Evolutionary conservation across 2,797 vertebrate species (phyloP).

Genomic region (Pygocentrus nattereri): DNA sequence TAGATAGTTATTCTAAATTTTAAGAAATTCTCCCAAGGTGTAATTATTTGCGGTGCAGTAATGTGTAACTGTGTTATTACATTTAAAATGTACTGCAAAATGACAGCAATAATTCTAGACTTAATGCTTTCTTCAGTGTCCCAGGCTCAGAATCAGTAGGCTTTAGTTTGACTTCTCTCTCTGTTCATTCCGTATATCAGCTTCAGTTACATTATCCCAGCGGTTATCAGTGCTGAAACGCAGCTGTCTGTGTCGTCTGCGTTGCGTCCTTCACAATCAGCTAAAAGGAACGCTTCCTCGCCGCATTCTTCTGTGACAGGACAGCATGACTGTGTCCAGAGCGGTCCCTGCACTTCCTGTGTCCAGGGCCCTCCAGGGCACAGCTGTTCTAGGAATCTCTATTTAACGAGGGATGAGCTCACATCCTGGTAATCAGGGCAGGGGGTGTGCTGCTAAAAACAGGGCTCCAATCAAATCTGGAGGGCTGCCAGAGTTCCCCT

Average conservation of each 20-base stretch:
- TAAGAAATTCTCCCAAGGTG: too few relatives aligned
- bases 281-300: conserved; percentile 38
- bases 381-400: conserved; percentile 73
- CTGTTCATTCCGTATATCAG: conserved; percentile 3
- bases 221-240: conserved; percentile 34
- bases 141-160: neutral
- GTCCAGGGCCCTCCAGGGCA: conserved; percentile 71
- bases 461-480: conserved; percentile 82
- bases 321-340: conserved; percentile 55
- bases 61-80: too few relatives aligned
- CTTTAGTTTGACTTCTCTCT: neutral
- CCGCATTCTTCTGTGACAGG: conserved; percentile 44
- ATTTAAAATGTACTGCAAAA: too few relatives aligned
- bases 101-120: too few relatives aligned
- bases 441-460: conserved; percentile 84
- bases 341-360: conserved; percentile 65
- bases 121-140: too few relatives aligned
- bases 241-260: conserved; percentile 27
- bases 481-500: conserved; percentile 70
- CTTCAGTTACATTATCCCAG: neutral
- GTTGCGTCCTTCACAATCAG: conserved; percentile 34
- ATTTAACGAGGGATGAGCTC: conserved; percentile 89
- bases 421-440: conserved; percentile 86
- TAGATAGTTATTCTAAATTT: too few relatives aligned
- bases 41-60: too few relatives aligned